Base-by-base conservation (phyloP, 2,888 invertebrate genomes). In the Yponomeuta sedellus region DNA sequence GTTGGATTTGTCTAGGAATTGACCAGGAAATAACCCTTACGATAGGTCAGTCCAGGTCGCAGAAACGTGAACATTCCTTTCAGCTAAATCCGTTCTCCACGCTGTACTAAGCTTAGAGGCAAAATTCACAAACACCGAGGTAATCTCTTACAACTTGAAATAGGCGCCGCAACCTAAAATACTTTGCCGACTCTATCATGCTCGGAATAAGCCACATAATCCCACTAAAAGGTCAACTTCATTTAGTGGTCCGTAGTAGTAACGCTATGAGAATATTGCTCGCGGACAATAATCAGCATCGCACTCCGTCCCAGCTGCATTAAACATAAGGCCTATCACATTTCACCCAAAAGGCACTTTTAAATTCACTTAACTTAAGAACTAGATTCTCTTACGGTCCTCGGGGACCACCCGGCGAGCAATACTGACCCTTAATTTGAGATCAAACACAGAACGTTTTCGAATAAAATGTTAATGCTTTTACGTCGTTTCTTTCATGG, bases 271-370 rank as follows among this genome's bases (percentile, higher is more conserved):
- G 66, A 66, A 66, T 64, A 66, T 64, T 71, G 79, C 82, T 80
- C 77, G 73, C 73, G 74, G 80, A 70, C 75, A 74, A 72, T 75
- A 75, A 80, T 81, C 79, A 75, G 69, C 74, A 74, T 72, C 73
- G 73, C 68, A 70, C 67, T 67, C 66, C 56, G 66, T 66, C 68
- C 16, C 66, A 67, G 66, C 62, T 62, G 34, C 61, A 61, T 66
- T 63, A 56, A 59, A 66, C 34, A n/a, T 64, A 64, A 64, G 22
- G 12, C 25, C 25, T 34, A 64, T 64, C 57, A 57, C 20, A 57
- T 65, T 59, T 44, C 65, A 59, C 58, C 65, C 19, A 59, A 59
- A 64, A 59, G 16, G 39, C 20, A 59, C 63, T 22, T 44, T 63
- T 63, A 63, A 52, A 63, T 44, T 63, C 63, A 11, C 19, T 44